These are phyloP conservation scores for Epizoanthus fatuus DNA, from an alignment of 92 coral and sea anemone genomes.

Conservation along the genomic window DNA sequence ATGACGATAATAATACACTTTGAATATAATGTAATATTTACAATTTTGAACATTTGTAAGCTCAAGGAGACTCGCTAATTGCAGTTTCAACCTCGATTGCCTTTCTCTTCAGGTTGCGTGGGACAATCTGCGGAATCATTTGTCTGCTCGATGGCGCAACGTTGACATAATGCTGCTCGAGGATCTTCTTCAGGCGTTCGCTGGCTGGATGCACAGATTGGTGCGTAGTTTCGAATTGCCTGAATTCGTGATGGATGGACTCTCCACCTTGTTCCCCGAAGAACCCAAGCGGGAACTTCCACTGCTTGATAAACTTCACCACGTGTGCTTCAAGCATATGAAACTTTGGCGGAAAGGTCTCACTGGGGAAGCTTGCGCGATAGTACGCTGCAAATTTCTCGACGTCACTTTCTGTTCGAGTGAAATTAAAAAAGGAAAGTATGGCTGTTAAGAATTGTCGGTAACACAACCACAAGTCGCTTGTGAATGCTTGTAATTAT, in stretches of 20 bases:
- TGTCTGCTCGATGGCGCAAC: not conserved
- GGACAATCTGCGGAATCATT: constrained; percentile 6
- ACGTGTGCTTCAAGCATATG: constrained; percentile 13
- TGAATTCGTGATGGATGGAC: not conserved
- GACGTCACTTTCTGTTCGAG: not conserved
- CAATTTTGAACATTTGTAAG: not conserved
- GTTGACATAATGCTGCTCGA: constrained; percentile 4
- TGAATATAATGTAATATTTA: not conserved
- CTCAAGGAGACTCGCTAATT: not conserved
- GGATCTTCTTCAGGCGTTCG: constrained; percentile 8
- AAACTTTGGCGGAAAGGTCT: constrained; percentile 8
- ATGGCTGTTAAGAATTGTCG: not conserved
- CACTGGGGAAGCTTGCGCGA: not conserved
- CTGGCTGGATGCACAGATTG: constrained; percentile 2
- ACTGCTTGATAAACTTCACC: not conserved
- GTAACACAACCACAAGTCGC: too few relatives aligned
- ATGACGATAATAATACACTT: not conserved
- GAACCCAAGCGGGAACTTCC: not conserved
- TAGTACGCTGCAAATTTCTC: not conserved
- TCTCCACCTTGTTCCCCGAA: constrained; percentile 12
- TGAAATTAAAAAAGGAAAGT: not conserved
- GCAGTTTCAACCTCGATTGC: not conserved
- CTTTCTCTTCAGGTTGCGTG: constrained; percentile 21
- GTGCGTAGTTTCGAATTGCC: constrained; percentile 10
- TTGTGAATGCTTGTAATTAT: too few relatives aligned